A percentile compares a stretch with the other conserved stretches of the same genome.
Conservation (phyloP, 2,888 invertebrate genomes). For the Eupithecia inturbata region DNA sequence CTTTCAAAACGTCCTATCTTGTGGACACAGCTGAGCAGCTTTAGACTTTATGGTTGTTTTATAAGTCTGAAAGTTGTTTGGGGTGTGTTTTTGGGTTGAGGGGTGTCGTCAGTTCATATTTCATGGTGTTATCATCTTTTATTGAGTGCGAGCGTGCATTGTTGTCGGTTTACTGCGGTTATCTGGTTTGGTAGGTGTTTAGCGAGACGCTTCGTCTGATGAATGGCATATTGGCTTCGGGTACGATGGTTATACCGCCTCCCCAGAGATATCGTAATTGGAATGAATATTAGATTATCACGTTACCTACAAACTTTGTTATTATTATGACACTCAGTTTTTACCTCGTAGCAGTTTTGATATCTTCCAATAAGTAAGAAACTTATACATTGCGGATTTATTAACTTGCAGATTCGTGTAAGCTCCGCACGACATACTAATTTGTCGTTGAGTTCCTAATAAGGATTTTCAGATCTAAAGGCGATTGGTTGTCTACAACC, state of each 20-base stretch:
- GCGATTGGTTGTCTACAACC: no score
- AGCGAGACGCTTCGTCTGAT: constrained; percentile 74
- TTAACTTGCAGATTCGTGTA: no score
- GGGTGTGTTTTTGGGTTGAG: constrained; percentile 52
- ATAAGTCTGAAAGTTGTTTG: constrained; percentile 49
- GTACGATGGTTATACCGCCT: constrained; percentile 20
- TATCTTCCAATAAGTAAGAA: neutral
- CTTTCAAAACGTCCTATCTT: constrained; percentile 61
- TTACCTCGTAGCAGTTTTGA: neutral
- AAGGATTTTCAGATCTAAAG: no score
- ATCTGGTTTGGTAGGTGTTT: constrained; percentile 78
- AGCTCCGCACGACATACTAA: no score
- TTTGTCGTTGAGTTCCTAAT: no score
- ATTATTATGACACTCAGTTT: neutral
- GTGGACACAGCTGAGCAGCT: neutral
- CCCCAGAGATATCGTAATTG: constrained; percentile 31
- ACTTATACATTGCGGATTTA: no score
- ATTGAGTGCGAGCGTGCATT: constrained; percentile 83
- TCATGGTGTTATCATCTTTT: constrained; percentile 84
- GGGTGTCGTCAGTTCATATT: constrained; percentile 82
- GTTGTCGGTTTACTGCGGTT: constrained; percentile 83
- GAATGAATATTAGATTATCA: constrained; percentile 40
- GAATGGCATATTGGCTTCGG: constrained; percentile 73
- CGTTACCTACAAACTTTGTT: neutral
- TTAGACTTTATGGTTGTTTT: constrained; percentile 39